These are phyloP conservation scores for Pseudochirops cupreus DNA, from an alignment of 2,797 vertebrate species.

Conservation along the genomic window DNA sequence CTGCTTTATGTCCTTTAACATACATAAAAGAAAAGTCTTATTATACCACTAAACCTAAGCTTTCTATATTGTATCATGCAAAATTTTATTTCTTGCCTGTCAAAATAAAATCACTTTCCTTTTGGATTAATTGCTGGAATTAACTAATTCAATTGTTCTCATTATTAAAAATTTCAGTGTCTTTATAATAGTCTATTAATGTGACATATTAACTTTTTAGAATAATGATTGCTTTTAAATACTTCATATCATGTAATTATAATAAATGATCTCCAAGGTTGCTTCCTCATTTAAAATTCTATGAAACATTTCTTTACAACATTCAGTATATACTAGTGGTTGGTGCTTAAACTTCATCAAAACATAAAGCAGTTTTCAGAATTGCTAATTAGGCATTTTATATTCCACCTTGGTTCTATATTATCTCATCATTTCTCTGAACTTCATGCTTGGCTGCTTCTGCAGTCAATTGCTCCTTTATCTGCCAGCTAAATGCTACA, in stretches of 20 bases:
- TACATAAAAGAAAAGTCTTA: constrained; percentile 78
- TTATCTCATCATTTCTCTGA: background rate
- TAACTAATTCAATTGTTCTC: constrained; percentile 45
- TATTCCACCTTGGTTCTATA: background rate
- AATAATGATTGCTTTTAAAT: background rate
- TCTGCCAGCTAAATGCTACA: background rate
- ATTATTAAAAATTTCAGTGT: constrained; percentile 42
- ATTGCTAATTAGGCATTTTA: background rate
- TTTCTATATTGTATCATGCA: constrained; percentile 74
- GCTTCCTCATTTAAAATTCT: constrained; percentile 52
- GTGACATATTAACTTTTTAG: constrained; percentile 6
- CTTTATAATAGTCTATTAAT: constrained; percentile 5
- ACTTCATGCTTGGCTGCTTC: background rate
- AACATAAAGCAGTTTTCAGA: background rate
- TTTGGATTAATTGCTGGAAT: constrained; percentile 69
- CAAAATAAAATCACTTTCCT: constrained; percentile 81
- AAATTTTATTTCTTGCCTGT: constrained; percentile 83
- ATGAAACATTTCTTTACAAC: constrained; percentile 16
- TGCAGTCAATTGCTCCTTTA: background rate
- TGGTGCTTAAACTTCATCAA: background rate
- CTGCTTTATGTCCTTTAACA: constrained; percentile 83
- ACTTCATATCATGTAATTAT: background rate
- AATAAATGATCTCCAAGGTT: constrained; percentile 12
- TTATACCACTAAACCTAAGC: constrained; percentile 58
- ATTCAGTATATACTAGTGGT: constrained; percentile 35